phyloP scores from a whole-genome alignment of 2,888 invertebrate genomes.

The Troides helena region DNA sequence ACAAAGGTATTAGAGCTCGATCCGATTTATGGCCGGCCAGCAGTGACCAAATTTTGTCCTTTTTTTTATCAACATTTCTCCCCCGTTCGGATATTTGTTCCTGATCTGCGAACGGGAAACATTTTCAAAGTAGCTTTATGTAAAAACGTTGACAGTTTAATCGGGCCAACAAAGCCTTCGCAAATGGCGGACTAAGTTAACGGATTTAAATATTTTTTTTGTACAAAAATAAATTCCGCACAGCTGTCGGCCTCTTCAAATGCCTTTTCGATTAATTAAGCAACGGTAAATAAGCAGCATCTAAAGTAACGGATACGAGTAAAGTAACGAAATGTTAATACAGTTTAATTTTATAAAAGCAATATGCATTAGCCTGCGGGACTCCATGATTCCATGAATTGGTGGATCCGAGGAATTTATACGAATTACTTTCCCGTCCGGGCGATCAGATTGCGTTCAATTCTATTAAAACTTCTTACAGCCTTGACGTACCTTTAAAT shows the following conservation, averaged over 20 bases:
- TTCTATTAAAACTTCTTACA: constrained; percentile 77
- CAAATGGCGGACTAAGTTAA: neutral
- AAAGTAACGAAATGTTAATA: neutral
- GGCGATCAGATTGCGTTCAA: constrained; percentile 66
- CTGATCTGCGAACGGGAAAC: constrained; percentile 30
- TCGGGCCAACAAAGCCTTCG: constrained; percentile 21
- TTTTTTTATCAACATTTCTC: constrained; percentile 25
- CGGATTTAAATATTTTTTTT: constrained; percentile 7
- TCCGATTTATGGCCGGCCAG: constrained; percentile 62
- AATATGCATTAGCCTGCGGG: constrained; percentile 22
- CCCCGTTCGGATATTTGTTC: constrained; percentile 29
- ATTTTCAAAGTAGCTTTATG: constrained; percentile 26
- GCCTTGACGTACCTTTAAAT: constrained; percentile 74
- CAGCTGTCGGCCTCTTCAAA: too few species aligned
- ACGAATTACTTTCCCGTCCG: constrained; percentile 48
- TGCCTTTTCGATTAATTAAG: too few species aligned
- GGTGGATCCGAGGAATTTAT: constrained; percentile 26
- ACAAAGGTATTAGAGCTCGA: constrained; percentile 74
- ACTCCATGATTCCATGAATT: constrained; percentile 28
- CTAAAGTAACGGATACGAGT: too few species aligned
- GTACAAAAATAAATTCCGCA: neutral
- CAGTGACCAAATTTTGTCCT: constrained; percentile 39
- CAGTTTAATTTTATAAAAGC: constrained; percentile 23
- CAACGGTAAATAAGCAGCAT: too few species aligned
- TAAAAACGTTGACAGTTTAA: constrained; percentile 30